A percentile compares a stretch with the other conserved stretches of the same genome.
phyloP scores from a whole-genome alignment of 1,140 invertebrate genomes.

The Ruditapes philippinarum region DNA sequence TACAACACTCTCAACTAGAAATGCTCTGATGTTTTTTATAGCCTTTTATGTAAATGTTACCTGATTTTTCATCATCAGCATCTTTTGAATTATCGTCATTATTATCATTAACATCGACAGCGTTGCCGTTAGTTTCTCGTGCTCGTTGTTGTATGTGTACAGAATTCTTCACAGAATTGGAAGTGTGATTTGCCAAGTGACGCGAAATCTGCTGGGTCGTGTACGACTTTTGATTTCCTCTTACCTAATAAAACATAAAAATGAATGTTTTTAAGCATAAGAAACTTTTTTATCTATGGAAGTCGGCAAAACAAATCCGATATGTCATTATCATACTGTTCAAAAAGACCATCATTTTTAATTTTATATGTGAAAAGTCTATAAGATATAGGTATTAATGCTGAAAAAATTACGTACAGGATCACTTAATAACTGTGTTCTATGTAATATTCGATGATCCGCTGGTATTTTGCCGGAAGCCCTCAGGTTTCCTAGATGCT shows the following conservation, averaged over 20 bases:
- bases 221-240: background rate
- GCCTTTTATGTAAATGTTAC: background rate
- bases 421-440: background rate
- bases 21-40: too few relatives aligned
- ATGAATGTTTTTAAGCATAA: too few relatives aligned
- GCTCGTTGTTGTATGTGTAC: background rate
- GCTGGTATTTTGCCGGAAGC: constrained; percentile 42
- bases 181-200: background rate
- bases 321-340: too few relatives aligned
- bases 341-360: too few relatives aligned
- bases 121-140: background rate
- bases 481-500: constrained; percentile 48
- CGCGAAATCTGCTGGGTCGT: background rate
- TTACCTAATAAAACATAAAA: too few relatives aligned
- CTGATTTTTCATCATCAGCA: constrained; percentile 29
- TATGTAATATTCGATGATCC: constrained; percentile 31
- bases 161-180: background rate
- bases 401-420: too few relatives aligned
- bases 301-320: too few relatives aligned
- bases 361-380: too few relatives aligned
- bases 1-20: too few relatives aligned
- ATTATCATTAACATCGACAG: background rate
- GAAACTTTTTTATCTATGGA: too few relatives aligned
- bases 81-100: constrained; percentile 18
- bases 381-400: too few relatives aligned